Percentiles rank a stretch among this genome's conserved stretches.
Conservation (phyloP, 2,888 invertebrate species). For the Furcula furcula region DNA sequence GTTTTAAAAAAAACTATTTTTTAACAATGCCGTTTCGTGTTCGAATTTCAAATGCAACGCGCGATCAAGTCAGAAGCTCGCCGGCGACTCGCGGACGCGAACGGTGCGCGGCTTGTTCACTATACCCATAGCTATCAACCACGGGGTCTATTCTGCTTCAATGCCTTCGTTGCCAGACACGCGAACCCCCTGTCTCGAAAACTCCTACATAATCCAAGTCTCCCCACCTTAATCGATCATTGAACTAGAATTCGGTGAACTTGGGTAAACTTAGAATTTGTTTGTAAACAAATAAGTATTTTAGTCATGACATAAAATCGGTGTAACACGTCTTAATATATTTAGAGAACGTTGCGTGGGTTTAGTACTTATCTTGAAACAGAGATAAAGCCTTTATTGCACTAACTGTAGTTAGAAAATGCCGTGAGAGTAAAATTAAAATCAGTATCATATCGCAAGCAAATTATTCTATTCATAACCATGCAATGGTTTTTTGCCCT, state of each 20-base stretch:
- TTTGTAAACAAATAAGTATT: constrained; percentile 30
- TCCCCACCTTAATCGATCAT: constrained; percentile 32
- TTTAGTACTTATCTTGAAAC: no score
- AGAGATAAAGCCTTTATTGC: no score
- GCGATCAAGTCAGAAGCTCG: constrained; percentile 73
- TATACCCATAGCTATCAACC: constrained; percentile 58
- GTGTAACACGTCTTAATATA: constrained; percentile 18
- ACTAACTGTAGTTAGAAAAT: no score
- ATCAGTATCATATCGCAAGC: no score
- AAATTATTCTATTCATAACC: no score
- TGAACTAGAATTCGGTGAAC: constrained; percentile 30
- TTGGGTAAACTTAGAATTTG: constrained; percentile 22
- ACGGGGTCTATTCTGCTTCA: constrained; percentile 65
- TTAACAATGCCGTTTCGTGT: constrained; percentile 32
- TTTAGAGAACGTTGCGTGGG: constrained; percentile 14
- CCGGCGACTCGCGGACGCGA: constrained; percentile 66
- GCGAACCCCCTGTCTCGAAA: constrained; percentile 59
- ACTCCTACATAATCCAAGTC: constrained; percentile 49
- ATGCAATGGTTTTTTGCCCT: no score
- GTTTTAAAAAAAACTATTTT: constrained; percentile 11
- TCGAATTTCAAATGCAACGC: constrained; percentile 61
- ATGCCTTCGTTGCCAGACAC: constrained; percentile 62
- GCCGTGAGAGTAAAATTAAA: no score
- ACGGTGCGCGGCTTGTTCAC: constrained; percentile 44
- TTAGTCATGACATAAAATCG: constrained; percentile 11